A percentile compares a stretch with the other conserved stretches of the same genome.
These are phyloP conservation scores for Potamarius usumacintae DNA, from an alignment of 2,113 vertebrate species.

Conservation along the genomic window DNA sequence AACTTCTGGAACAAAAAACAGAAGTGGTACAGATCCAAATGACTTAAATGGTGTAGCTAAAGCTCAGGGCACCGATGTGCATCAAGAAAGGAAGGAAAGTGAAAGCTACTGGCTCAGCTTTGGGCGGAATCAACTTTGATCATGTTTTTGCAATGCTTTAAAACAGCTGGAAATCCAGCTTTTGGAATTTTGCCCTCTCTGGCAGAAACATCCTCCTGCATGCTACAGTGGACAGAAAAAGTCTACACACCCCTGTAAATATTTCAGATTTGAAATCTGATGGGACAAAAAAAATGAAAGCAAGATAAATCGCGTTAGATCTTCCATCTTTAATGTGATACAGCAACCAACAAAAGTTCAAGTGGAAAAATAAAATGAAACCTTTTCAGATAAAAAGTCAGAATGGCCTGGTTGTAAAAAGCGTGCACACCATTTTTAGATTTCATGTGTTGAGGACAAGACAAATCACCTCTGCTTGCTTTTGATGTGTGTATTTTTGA, in stretches of 20 bases:
- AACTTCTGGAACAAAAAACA: constrained; percentile 8
- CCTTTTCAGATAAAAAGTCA: neutral
- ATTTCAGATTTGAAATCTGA: neutral
- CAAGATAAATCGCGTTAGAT: neutral
- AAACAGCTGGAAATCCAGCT: neutral
- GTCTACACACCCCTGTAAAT: neutral
- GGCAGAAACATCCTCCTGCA: neutral
- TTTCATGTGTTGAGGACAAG: neutral
- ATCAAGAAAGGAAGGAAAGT: neutral
- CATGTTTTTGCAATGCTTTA: neutral
- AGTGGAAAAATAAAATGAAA: neutral
- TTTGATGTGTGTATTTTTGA: neutral
- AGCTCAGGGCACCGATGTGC: neutral
- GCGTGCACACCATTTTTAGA: neutral
- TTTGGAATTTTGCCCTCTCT: neutral
- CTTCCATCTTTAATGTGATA: neutral
- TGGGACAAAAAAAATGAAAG: neutral
- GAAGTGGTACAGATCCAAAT: neutral
- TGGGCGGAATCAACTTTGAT: neutral
- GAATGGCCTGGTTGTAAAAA: no score
- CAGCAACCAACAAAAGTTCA: neutral
- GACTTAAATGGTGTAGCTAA: no score
- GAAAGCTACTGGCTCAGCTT: neutral
- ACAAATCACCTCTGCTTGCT: neutral
- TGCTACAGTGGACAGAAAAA: neutral